Evolutionary conservation across 2,113 vertebrate genomes (phyloP), one percentile per base, ranked within the genome.

Genomic region (Pandion haliaetus): DNA sequence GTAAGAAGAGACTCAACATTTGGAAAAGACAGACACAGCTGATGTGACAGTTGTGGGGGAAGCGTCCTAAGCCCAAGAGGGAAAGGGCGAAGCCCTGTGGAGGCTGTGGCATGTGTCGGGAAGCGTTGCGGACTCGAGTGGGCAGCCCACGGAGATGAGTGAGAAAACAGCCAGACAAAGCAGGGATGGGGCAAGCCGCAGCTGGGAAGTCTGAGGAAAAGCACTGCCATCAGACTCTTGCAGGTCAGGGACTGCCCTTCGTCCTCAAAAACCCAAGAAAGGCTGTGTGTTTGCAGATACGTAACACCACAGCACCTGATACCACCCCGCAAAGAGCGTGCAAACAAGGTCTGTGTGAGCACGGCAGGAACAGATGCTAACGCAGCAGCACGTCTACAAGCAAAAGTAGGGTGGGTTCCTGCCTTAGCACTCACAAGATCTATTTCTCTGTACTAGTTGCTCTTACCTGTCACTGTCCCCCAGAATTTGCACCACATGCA

Each of bases 311-410:
- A 31, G 17, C 59, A 18, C 26, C 62, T 8, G 86, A 2, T 3
- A 21, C 1, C 17, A 5, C 4, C 66, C 42, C 3, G 3, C 40
- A 7, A n/a, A 42, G 40, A 54, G 20, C 4, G 1, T 5, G 57
- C 26, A 14, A 61, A 18, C 5, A 19, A 20, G 16, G 36, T 5
- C 17, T 0, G 14, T 0, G 24, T 2, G 44, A 28, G 25, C 2
- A 2, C 6, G 13, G n/a, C 9, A 18, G 78, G 78, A 66, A 11
- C 72, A 86, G 76, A 40, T 34, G 58, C 14, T 5, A 4, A 20
- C 8, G 0, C 59, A 62, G 86, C 71, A 31, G 73, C 25, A 0
- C 1, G 3, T 44, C 83, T 34, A 31, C 38, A 0, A 16, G 19
- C 59, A 50, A 21, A 6, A 32, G 45, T 0, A 17, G 28, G 38